These are phyloP conservation scores for Sarcophaga peregrina DNA, from an alignment of 1,140 invertebrate species.

Conservation along the genomic window DNA sequence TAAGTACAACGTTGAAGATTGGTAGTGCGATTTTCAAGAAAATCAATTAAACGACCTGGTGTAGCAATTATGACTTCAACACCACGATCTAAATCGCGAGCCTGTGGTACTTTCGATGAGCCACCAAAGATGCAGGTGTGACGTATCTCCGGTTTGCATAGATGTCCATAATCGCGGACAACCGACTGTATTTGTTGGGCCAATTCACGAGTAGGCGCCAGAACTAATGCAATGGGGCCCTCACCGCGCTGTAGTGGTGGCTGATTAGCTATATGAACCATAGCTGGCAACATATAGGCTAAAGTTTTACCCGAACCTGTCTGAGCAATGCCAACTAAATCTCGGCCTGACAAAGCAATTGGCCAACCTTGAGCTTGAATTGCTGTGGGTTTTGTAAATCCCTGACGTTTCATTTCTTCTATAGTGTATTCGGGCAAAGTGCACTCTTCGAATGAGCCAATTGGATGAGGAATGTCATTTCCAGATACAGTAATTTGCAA, in stretches of 20 bases:
- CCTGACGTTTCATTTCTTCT: conserved; percentile 83
- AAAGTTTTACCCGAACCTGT: conserved; percentile 93
- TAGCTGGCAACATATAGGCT: conserved; percentile 85
- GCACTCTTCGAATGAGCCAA: conserved; percentile 88
- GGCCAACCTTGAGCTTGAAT: conserved; percentile 94
- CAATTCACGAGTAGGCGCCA: conserved; percentile 95
- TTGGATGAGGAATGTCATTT: conserved; percentile 84
- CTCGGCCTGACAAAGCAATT: conserved; percentile 89
- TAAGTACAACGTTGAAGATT: conserved; percentile 93
- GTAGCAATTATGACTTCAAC: conserved; percentile 95
- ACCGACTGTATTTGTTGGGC: conserved; percentile 98
- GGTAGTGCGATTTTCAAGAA: conserved; percentile 91
- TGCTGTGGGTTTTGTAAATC: conserved; percentile 85
- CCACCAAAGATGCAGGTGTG: conserved; percentile 98
- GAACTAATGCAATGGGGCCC: conserved; percentile 91
- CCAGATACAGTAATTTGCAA: conserved; percentile 91
- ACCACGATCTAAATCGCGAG: conserved; percentile 89
- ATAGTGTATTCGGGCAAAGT: conserved; percentile 88
- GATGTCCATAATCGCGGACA: conserved; percentile 87
- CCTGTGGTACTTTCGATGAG: conserved; percentile 93
- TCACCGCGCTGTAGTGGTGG: conserved; percentile 80
- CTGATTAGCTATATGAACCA: conserved; percentile 81
- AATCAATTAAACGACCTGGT: conserved; percentile 96
- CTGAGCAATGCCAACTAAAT: conserved; percentile 95
- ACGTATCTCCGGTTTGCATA: conserved; percentile 78